These are phyloP conservation scores for Loris lydekkerianus DNA, from an alignment of 2,797 vertebrate genomes.

Conservation along the genomic window DNA sequence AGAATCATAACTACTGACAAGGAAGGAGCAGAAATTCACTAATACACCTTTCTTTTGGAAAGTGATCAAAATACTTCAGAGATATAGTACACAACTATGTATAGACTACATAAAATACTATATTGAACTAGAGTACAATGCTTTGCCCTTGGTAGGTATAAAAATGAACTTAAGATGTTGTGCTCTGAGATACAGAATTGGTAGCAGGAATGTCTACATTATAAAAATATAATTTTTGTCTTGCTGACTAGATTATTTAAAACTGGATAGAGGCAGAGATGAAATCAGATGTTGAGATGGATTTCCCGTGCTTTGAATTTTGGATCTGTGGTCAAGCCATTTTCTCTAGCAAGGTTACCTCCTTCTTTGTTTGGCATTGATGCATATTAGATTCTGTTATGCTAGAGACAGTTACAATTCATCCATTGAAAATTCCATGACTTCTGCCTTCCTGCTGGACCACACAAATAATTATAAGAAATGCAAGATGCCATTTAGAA, in stretches of 20 bases:
- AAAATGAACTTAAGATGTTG: background rate
- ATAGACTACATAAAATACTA: background rate
- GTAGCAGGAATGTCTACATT: background rate
- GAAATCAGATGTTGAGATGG: background rate
- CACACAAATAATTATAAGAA: background rate
- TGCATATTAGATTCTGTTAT: background rate
- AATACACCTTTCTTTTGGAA: background rate
- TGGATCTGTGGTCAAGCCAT: background rate
- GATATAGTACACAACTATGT: background rate
- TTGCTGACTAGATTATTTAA: constrained; percentile 11
- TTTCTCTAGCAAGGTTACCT: background rate
- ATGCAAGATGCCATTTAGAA: constrained; percentile 18
- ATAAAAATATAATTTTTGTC: constrained; percentile 1
- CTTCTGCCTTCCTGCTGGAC: background rate
- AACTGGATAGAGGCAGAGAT: background rate
- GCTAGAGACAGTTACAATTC: background rate
- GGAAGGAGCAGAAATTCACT: background rate
- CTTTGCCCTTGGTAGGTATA: background rate
- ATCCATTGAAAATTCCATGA: background rate
- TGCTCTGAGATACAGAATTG: constrained; percentile 2
- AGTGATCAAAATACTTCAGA: constrained; percentile 43
- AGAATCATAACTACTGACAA: background rate
- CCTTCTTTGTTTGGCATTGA: background rate
- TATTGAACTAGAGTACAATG: background rate
- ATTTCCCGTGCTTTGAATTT: constrained; percentile 27